Evolutionary conservation across 2,797 vertebrate genomes (phyloP).

Genomic region (Gadopsis bispinosus): DNA sequence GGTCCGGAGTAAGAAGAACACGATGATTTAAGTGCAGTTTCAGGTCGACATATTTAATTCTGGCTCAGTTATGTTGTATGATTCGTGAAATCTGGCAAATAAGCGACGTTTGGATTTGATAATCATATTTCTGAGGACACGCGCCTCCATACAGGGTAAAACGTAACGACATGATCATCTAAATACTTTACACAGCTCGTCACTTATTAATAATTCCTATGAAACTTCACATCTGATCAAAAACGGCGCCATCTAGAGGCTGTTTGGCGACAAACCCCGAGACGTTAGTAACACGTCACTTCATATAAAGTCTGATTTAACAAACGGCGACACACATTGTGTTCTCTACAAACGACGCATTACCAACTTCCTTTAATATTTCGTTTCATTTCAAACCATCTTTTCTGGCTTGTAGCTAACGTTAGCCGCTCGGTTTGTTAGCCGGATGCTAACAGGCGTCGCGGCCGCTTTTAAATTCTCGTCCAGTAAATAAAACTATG

Average conservation of each 20-base stretch:
- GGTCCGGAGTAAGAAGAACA: background rate
- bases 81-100: no score
- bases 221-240: background rate
- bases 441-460: conserved; percentile 39
- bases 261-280: accelerated
- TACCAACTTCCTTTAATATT: accelerated
- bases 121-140: background rate
- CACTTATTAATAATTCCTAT: accelerated
- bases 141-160: background rate
- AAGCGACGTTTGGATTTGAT: background rate
- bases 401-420: background rate
- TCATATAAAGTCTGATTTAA: accelerated
- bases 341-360: accelerated
- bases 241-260: conserved; percentile 36
- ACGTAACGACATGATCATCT: background rate
- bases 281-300: conserved; percentile 15
- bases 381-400: accelerated
- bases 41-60: no score
- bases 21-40: no score
- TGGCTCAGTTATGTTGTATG: background rate
- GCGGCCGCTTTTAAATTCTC: no score
- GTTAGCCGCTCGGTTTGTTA: conserved; percentile 14
- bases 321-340: accelerated
- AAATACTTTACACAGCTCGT: no score
- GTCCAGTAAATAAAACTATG: accelerated